Evolutionary conservation across 2,888 invertebrate species (phyloP).

Genomic region (Linyphia triangularis): DNA sequence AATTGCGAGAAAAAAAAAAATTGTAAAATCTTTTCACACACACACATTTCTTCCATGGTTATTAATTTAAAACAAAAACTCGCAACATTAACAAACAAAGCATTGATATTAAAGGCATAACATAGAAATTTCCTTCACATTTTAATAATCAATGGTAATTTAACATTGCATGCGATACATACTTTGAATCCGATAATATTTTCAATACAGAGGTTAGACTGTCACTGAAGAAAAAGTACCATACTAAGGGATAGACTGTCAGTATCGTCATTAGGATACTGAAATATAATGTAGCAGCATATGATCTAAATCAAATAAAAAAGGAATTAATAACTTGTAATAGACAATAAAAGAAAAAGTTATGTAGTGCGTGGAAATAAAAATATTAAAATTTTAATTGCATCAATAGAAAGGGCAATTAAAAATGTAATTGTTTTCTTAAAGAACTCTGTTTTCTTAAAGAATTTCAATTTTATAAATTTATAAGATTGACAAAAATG

Average conservation of each 20-base stretch:
- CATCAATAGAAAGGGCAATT: not conserved
- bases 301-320: slow-evolving; percentile 32
- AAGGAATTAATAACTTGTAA: not conserved
- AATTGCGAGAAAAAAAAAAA: no score
- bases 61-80: no score
- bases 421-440: not conserved
- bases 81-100: no score
- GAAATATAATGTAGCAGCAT: slow-evolving; percentile 57
- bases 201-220: slow-evolving; percentile 38
- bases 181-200: slow-evolving; percentile 57
- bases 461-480: no score
- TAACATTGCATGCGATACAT: not conserved
- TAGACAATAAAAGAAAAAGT: not conserved
- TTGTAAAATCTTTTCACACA: no score
- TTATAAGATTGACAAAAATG: no score
- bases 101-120: no score
- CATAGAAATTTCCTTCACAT: no score
- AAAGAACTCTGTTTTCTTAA: no score
- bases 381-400: not conserved
- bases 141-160: no score
- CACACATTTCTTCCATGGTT: no score
- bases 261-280: slow-evolving; percentile 60
- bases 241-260: slow-evolving; percentile 57
- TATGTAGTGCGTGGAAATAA: not conserved
- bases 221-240: slow-evolving; percentile 47